Percentiles rank a stretch among this genome's conserved stretches.
These are phyloP conservation scores for Lepidocolaptes lacrymiger DNA, from an alignment of 2,797 vertebrate genomes.

Conservation along the genomic window DNA sequence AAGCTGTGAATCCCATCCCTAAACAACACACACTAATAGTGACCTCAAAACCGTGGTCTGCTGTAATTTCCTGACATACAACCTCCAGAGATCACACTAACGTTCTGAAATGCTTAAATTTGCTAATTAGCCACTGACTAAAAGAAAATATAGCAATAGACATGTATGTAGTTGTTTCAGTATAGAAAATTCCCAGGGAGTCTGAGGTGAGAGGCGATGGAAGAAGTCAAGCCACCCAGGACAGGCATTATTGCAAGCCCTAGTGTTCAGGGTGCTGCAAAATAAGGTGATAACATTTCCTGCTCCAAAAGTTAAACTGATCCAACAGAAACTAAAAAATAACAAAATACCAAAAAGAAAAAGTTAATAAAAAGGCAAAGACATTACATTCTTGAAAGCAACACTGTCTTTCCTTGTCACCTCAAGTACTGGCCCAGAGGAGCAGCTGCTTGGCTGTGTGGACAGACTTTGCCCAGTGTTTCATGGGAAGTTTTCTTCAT, in stretches of 20 bases:
- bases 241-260: not conserved
- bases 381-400: not conserved
- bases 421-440: not conserved
- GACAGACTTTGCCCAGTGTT: not conserved
- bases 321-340: not conserved
- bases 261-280: not conserved
- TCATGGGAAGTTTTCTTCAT: not conserved
- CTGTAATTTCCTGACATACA: not conserved
- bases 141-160: not conserved
- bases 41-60: not conserved
- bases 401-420: not conserved
- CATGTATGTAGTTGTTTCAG: not conserved
- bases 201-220: not conserved
- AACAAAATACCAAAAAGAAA: not conserved
- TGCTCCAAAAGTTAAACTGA: not conserved
- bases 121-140: not conserved
- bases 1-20: not conserved
- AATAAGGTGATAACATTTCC: not conserved
- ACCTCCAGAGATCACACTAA: not conserved
- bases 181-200: not conserved
- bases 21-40: not conserved
- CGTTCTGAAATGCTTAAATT: not conserved
- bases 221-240: not conserved
- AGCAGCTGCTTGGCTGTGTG: not conserved
- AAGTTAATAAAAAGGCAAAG: not conserved